Evolutionary conservation across 2,797 vertebrate genomes (phyloP), one percentile per base, ranked within the genome.

Genomic region (Pempheris klunzingeri): DNA sequence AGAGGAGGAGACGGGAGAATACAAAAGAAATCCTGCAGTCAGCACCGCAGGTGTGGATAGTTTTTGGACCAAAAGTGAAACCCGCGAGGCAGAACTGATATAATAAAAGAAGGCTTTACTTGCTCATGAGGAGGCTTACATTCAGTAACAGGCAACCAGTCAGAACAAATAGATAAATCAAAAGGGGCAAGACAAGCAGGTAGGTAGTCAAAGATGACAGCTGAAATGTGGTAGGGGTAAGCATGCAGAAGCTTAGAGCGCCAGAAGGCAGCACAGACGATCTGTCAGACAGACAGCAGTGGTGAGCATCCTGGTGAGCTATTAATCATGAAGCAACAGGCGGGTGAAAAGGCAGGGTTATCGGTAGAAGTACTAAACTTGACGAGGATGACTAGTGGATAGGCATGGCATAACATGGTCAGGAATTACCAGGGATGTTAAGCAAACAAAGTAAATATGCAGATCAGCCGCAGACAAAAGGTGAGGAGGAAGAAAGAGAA

Each of bases 61-160:
- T 17, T 78, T 26, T 32, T 58, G 28, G 22, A 65, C 24, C 15
- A 49, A 68, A 65, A 26, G 26, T 39, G 18, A 32, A 17, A 61
- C 4, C 36, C 50, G 15, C 26, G 52, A 53, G 22, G 36, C 24
- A 41, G 13, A 75, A 49, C 50, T 78, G 15, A 57, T 34, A 30
- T 46, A 32, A 67, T 72, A 54, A 71, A 72, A 63, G 26, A 28
- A 13, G 26, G n/a, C 26, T 79, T 76, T 39, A 28, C 8, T 54
- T 52, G 32, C 11, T 46, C n/a, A 11, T 17, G 22, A 71, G n/a
- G 57, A 28, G 49, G 26, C 30, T 34, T 71, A 43, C 13, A 26
- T 49, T 62, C 26, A n/a, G 22, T 41, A 13, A 43, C n/a, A 54
- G 28, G 22, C 32, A 72, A 24, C 15, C 22, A 59, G 26, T 47